Base-by-base conservation (phyloP, 2,113 vertebrate genomes). In the Helogale parvula region DNA sequence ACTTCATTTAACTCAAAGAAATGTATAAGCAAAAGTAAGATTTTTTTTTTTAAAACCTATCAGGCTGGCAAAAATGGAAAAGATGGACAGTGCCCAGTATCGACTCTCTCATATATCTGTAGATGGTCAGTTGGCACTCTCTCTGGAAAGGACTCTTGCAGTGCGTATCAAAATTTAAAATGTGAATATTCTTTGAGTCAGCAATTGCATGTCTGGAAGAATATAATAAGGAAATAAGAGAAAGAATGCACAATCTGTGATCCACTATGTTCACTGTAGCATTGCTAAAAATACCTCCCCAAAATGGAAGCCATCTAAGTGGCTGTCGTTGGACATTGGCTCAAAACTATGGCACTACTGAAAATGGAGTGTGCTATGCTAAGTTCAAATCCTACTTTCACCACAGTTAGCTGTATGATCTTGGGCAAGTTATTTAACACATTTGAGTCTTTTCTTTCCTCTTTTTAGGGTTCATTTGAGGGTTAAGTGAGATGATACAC, bases 371-470 rank as follows among this genome's bases (percentile, higher is more conserved):
- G 27, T 80, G 54, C 35, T 6, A 12, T n/a, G 16, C 33, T 52
- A 60, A 33, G 9, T 95, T 92, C 23, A 92, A 17, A 76, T 76
- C 29, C 57, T 81, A 14, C 54, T 31, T 72, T 38, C 19, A 66
- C 35, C 19, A 11, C 0, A 3, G 72, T 47, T 96, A 52, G 47
- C 29, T 60, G 4, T 72, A n/a, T 81, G 35, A 71, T 80, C 38
- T 93, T 94, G 29, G 27, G 13, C 66, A n/a, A 52, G 88, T 31
- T 71, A 63, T 27, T 84, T 91, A 85, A 60, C 97, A 91, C 84
- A 93, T 23, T n/a, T 88, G 25, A 84, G 10, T 57, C 47, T 97
- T 97, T 2, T 2, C 12, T 94, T 89, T 72, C 35, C 47, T 81
- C 5, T 0, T 93, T 88, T 92, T 63, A 91, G 33, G 69, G 69